Base-by-base conservation (phyloP, 2,113 vertebrate genomes). In the Oryzias melastigma region DNA sequence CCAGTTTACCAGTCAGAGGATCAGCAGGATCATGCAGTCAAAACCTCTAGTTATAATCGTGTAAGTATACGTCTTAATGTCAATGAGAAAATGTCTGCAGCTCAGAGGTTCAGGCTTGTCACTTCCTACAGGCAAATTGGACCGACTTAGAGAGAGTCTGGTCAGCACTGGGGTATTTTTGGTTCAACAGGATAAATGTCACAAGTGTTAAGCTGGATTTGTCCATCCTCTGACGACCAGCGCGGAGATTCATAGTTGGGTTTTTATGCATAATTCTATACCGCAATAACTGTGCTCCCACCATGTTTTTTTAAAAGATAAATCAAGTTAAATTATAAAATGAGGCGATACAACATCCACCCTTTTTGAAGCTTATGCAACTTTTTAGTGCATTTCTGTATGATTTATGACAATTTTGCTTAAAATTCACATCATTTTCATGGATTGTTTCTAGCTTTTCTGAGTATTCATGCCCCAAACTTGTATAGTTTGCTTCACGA, bases 81-180 rank as follows among this genome's bases (percentile, higher is more conserved):
- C 29, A 14, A 29, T 14, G 17, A 0, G 22, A 52, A 25, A 7
- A 18, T 29, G 50, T 27, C 15, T 50, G 48, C 44, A 20, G 35
- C 45, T 17, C 35, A 57, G 25, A 22, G 10, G 35, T 64, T 58
- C 44, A 54, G 58, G 58, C 64, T 40, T 42, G 48, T 57, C 1
- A 3, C 1, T 49, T 12, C 10, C 68, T 54, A 50, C 65, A 50
- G 65, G 40, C 60, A 59, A 47, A 64, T 65, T 60, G 60, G 55
- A 15, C 27, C 16, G 18, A 52, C 59, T 65, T 41, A 50, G 46
- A 64, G 45, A 48, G 51, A 18, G 62, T 65, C 45, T 42, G 65
- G 45, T 59, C 25, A 45, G n/a, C 0, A 2, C 1, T 58, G 50
- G 62, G 52, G 19, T 19, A 29, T 8, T 43, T 47, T 18, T 47